phyloP scores from a whole-genome alignment of 2,113 vertebrate genomes.

The Mustela nigripes region DNA sequence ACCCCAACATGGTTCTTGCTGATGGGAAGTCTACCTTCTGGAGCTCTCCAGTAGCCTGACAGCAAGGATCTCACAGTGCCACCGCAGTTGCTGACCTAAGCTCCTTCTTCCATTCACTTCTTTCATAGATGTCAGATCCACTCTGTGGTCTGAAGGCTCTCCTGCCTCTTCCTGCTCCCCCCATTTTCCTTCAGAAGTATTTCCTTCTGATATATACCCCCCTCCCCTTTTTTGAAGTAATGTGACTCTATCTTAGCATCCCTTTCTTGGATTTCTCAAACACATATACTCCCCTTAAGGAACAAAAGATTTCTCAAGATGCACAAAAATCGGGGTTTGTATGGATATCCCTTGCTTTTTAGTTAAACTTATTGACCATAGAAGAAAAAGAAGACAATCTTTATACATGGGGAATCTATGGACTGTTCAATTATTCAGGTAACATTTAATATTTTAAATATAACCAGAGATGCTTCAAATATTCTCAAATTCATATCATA shows the following conservation, averaged over 20 bases:
- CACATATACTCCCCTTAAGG: neutral
- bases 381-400: neutral
- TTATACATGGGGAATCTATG: neutral
- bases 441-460: neutral
- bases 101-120: rapidly evolving
- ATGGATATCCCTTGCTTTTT: neutral
- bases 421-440: neutral
- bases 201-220: neutral
- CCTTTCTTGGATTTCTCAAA: neutral
- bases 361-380: neutral
- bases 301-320: neutral
- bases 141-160: neutral
- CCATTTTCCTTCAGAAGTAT: neutral
- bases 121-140: neutral
- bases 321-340: neutral
- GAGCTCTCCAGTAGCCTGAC: rapidly evolving
- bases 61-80: rapidly evolving
- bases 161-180: neutral
- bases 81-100: rapidly evolving
- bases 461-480: neutral
- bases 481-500: neutral
- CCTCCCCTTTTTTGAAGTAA: neutral
- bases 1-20: neutral
- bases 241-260: neutral
- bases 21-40: rapidly evolving